These are phyloP conservation scores for Beris morrisii DNA, from an alignment of 2,888 invertebrate species.

Conservation along the genomic window DNA sequence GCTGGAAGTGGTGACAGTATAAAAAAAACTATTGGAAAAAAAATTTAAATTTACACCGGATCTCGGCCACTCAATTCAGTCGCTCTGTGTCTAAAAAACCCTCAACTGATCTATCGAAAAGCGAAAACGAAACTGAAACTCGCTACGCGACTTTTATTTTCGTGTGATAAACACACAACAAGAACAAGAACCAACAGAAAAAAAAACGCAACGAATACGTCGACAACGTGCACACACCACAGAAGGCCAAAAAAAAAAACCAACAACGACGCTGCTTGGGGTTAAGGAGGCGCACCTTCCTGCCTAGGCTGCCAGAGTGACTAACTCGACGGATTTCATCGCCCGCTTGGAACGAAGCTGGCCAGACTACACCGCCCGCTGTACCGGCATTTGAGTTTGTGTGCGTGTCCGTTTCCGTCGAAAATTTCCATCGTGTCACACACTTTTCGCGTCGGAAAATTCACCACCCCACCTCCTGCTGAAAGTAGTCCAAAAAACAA, in stretches of 20 bases:
- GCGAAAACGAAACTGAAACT: slow-evolving; percentile 54
- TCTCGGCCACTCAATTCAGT: no score
- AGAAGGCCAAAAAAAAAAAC: slow-evolving; percentile 20
- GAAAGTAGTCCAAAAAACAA: background rate
- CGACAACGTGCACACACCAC: background rate
- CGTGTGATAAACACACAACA: no score
- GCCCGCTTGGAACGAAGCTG: slow-evolving; percentile 13
- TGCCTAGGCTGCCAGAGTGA: background rate
- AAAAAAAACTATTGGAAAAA: no score
- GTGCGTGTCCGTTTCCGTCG: no score
- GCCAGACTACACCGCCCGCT: background rate
- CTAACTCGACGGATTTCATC: background rate
- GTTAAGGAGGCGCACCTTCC: slow-evolving; percentile 27
- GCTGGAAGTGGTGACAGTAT: no score
- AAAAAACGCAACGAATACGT: slow-evolving; percentile 33
- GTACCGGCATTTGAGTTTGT: no score
- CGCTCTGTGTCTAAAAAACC: background rate
- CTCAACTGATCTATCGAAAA: slow-evolving; percentile 52
- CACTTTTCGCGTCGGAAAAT: no score
- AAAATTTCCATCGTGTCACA: no score
- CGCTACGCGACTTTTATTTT: slow-evolving; percentile 32
- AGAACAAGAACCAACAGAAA: slow-evolving; percentile 38
- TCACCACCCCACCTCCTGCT: no score
- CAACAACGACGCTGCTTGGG: slow-evolving; percentile 23
- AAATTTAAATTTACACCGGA: no score